Percentiles rank a stretch among this genome's conserved stretches.
Conservation (phyloP, 92 coral and sea anemone genomes). For the Zoanthus sansibaricus region DNA sequence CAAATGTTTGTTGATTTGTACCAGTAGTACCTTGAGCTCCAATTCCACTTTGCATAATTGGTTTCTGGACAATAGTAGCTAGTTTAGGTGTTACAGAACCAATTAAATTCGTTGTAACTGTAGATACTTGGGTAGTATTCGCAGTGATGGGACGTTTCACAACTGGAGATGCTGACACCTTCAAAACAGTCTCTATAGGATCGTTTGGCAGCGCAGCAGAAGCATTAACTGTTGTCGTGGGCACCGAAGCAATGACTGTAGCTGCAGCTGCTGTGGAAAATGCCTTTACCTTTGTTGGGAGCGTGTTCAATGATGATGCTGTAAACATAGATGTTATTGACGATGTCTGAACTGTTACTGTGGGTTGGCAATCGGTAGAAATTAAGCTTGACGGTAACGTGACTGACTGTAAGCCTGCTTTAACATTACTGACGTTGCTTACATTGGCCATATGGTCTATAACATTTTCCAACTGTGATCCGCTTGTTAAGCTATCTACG, state of each 20-base stretch:
- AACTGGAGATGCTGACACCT: background rate
- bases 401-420: constrained; percentile 10
- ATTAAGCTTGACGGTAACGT: constrained; percentile 17
- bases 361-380: background rate
- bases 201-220: background rate
- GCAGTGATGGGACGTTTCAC: background rate
- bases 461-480: background rate
- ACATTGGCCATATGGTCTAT: background rate
- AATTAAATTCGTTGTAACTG: background rate
- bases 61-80: constrained; percentile 44
- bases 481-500: background rate
- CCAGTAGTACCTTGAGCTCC: constrained; percentile 33
- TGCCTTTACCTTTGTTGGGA: background rate
- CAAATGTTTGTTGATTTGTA: constrained; percentile 34
- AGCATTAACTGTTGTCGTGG: constrained; percentile 22
- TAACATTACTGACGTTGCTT: background rate
- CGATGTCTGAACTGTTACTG: constrained; percentile 8
- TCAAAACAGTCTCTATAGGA: background rate
- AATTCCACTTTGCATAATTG: constrained; percentile 29
- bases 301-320: background rate
- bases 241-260: background rate
- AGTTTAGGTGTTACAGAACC: constrained; percentile 21
- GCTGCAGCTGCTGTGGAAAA: background rate
- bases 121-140: background rate
- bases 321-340: background rate